Evolutionary conservation across 2,113 vertebrate genomes (phyloP), one percentile per base, ranked within the genome.

Genomic region (Stomatorhinus ivindoensis): DNA sequence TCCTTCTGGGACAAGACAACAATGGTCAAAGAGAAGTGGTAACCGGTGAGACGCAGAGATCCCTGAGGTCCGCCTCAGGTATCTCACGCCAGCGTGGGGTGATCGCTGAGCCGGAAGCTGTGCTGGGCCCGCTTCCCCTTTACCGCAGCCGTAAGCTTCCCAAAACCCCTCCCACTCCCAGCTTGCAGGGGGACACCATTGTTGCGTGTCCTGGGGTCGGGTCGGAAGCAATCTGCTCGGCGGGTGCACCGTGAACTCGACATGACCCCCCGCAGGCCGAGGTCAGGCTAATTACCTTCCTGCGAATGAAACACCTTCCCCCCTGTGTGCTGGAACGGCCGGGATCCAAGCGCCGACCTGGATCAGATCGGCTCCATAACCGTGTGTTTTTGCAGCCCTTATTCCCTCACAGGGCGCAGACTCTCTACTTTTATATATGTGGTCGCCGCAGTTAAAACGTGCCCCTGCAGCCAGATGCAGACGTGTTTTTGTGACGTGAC

Each of bases 261-360:
- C 55, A 31, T 15, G 73, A 92, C 89, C 39, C 58, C 91, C 61
- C 58, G 46, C 91, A 88, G 90, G 88, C 89, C 89, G 42, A 88
- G 90, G 89, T 90, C 91, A 92, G n/a, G 91, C 90, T 92, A 91
- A 85, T 80, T 91, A 92, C 92, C 80, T 73, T 90, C 89, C 87
- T 91, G 91, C 39, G 69, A 91, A 93, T 90, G 91, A 92, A 91
- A 91, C 89, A 83, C 55, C 87, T n/a, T 44, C 53, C 39, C 86
- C 55, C 55, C 35, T 19, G 10, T 7, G 15, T 8, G 13, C 13
- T 27, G 55, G 35, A 3, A 87, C 0, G 21, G 19, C 21, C 3
- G 21, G 39, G 35, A 11, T 15, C 55, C 39, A 2, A 0, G 61
- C 10, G 10, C 61, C 27, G n/a, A 27, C 9, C 61, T 31, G 61